Evolutionary conservation across 2,113 vertebrate genomes (phyloP).

Genomic region (Motacilla alba): DNA sequence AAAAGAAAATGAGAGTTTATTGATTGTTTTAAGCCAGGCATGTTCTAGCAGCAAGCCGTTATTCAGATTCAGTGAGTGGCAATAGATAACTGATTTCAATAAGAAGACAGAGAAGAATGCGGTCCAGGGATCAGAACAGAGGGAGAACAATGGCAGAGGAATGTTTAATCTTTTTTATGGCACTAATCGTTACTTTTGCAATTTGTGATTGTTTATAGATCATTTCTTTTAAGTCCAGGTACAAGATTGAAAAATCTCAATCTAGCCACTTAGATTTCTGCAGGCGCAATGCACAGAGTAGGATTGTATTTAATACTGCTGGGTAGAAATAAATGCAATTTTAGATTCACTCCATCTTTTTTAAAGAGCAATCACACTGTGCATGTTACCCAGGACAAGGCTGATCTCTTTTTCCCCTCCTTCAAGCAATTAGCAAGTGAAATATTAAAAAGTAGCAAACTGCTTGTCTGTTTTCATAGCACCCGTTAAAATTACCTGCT

Average conservation of each 20-base stretch:
- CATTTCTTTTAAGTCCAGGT: constrained; percentile 82
- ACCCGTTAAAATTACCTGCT: neutral
- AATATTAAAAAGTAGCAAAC: constrained; percentile 54
- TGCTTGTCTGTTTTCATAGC: constrained; percentile 9
- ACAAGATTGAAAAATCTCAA: constrained; percentile 83
- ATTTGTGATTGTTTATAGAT: constrained; percentile 87
- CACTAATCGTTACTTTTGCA: constrained; percentile 86
- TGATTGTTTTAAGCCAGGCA: constrained; percentile 90
- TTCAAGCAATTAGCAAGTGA: constrained; percentile 21
- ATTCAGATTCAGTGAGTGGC: constrained; percentile 86
- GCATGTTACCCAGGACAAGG: constrained; percentile 21
- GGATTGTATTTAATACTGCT: constrained; percentile 63
- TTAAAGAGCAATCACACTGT: constrained; percentile 57
- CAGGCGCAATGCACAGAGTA: constrained; percentile 19
- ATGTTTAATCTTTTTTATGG: constrained; percentile 88
- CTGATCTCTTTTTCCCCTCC: neutral
- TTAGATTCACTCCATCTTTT: constrained; percentile 51
- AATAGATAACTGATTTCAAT: constrained; percentile 92
- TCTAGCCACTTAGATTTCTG: constrained; percentile 75
- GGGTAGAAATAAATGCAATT: constrained; percentile 65
- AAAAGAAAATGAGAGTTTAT: constrained; percentile 94
- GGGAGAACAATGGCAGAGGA: constrained; percentile 81
- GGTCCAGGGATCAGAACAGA: constrained; percentile 71
- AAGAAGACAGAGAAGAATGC: constrained; percentile 85
- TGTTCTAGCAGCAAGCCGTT: constrained; percentile 83